Evolutionary conservation across 1,140 invertebrate species (phyloP), one percentile per base, ranked within the genome.

Genomic region (Macrosteles quadrilineatus): DNA sequence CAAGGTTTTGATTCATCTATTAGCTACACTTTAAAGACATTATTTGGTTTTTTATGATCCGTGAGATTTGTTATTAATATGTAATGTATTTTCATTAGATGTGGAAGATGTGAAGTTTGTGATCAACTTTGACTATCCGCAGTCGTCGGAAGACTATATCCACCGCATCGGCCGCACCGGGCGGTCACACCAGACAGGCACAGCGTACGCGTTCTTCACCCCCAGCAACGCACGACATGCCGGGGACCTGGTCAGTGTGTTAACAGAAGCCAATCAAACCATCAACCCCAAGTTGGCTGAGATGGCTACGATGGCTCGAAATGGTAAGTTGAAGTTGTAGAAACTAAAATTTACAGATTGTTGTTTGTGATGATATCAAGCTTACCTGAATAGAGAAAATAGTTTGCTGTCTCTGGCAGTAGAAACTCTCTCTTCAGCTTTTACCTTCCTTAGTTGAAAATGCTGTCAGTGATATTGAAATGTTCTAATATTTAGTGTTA

Each of bases 101-200:
- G 97, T 99, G 77, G 95, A 98, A 83, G 98, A 98, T 82, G 97
- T 99, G 73, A 98, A 97, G 83, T 98, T 95, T 87, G 98, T 99
- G 65, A 96, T 99, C 81, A 99, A 99, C 84, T 99, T 93, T 87
- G 98, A 99, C 83, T 99, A 98, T 83, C 97, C 98, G 62, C 95
- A 94, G 80, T 95, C 94, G 71, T 97, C 95, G 70, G 98, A 99
- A 83, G 98, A 99, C 83, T 99, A 99, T 80, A 97, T 99, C 77
- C 98, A 99, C 83, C 90, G 98, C 74, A 99, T 99, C 82, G 98
- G 98, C 30, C 89, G 98, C 75, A 99, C 98, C 70, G 98, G 95
- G 59, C 87, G 98, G 31, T 94, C 90, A 62, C 89, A 94, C 78
- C 90, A 91, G 74, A 95, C 92, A 72, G 98, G 98, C 64, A 99